Evolutionary conservation across 2,113 vertebrate species (phyloP).

Genomic region (Platichthys stellatus): DNA sequence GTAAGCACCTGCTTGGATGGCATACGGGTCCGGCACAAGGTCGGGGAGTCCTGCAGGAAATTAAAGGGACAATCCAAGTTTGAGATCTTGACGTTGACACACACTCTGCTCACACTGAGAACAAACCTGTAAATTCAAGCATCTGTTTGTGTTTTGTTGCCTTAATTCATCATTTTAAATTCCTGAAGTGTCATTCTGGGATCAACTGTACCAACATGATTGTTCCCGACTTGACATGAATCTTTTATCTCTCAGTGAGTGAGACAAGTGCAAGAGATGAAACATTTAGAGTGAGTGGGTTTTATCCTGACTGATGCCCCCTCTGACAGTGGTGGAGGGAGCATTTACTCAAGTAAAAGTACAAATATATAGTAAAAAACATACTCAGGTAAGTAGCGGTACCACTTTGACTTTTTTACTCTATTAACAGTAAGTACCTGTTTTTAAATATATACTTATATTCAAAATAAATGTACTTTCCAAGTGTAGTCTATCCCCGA

Average conservation of each 20-base stretch:
- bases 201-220: constrained; percentile 1
- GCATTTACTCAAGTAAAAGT: background rate
- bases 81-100: background rate
- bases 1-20: constrained; percentile 86
- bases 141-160: constrained; percentile 45
- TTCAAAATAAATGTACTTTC: too few species aligned
- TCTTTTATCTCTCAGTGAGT: background rate
- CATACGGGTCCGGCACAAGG: constrained; percentile 85
- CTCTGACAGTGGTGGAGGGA: too few species aligned
- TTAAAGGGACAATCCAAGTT: constrained; percentile 20
- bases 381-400: background rate
- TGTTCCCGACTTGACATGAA: background rate
- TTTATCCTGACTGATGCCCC: background rate
- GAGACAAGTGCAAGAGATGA: background rate
- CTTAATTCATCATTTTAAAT: constrained; percentile 33
- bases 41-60: constrained; percentile 83
- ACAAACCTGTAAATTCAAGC: constrained; percentile 12
- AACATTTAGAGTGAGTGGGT: background rate
- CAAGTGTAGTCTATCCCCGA: too few species aligned
- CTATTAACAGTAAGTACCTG: background rate
- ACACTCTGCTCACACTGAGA: background rate
- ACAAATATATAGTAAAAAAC: background rate
- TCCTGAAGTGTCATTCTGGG: constrained; percentile 14
- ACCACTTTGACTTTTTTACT: background rate
- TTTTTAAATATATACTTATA: background rate